Evolutionary conservation across 2,888 invertebrate species (phyloP), one percentile per base, ranked within the genome.

Genomic region (Caenorhabditis virilis): DNA sequence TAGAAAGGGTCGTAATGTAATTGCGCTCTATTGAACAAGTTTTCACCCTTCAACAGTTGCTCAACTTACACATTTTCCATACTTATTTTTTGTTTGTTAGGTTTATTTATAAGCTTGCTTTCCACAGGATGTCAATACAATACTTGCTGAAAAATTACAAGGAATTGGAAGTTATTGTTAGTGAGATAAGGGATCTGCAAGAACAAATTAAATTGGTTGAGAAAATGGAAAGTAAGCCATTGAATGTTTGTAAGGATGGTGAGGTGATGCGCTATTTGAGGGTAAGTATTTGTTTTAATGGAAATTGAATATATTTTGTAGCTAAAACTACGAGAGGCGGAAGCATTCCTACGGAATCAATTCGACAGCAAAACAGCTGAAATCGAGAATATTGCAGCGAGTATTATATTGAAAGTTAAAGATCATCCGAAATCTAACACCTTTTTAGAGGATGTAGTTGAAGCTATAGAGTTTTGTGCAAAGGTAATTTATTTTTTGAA

Each of bases 151-250:
- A 27, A 20, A 20, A 57, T 6, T 48, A 50, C 4, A 38, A 53
- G 33, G 62, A 62, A 27, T 49, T 62, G 27, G 23, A 48, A 16
- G 30, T 38, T 23, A 62, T 62, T 26, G 49, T 52, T 45, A 16
- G 16, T 7, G 45, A 33, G 6, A 7, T 56, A n/a, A 47, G 49
- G 22, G 62, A 62, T 38, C 26, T 41, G 11, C 9, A 16, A 27
- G 47, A 26, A 9, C 49, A 48, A 0, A 41, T 47, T 13, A 18
- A 26, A 39, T n/a, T 45, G 0, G 35, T 57, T 0, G 20, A 38
- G 9, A 42, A 43, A 42, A 33, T 45, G 2, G 49, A 43, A 15
- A 48, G 33, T 25, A 22, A 49, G 39, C 43, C 41, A 5, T 16
- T 63, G 36, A 49, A 46, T 16, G 33, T 57, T 18, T 41, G 51